Percentiles rank a stretch among this genome's conserved stretches.
phyloP scores from a whole-genome alignment of 2,888 invertebrate genomes.

The Stenichneumon culpator region DNA sequence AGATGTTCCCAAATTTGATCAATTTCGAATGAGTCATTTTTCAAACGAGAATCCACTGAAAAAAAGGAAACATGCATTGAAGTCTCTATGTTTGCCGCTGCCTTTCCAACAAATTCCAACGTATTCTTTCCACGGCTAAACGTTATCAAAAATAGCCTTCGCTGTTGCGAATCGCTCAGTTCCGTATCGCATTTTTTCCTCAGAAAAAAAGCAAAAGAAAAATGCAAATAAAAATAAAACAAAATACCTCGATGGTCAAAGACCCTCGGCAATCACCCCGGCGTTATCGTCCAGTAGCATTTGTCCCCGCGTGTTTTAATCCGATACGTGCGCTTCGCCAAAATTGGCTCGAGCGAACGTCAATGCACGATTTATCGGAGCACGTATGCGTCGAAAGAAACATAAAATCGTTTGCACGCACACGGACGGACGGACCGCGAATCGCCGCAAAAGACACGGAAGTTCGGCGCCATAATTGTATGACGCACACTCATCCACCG shows the following conservation, averaged over 20 bases:
- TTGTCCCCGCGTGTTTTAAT: conserved; percentile 25
- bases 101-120: neutral
- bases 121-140: neutral
- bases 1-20: no score
- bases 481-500: conserved; percentile 6
- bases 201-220: neutral
- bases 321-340: conserved; percentile 31
- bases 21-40: no score
- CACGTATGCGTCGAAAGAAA: conserved; percentile 37
- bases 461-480: conserved; percentile 13
- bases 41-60: neutral
- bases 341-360: conserved; percentile 18
- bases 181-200: neutral
- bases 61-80: neutral
- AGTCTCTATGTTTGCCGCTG: neutral
- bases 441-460: conserved; percentile 66
- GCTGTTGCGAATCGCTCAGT: neutral
- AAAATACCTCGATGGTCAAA: conserved; percentile 35
- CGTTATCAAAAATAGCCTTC: neutral
- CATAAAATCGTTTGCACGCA: conserved; percentile 16
- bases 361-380: conserved; percentile 41
- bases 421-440: conserved; percentile 30
- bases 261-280: conserved; percentile 21
- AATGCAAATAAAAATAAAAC: neutral
- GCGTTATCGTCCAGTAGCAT: conserved; percentile 20